Evolutionary conservation across 1,140 invertebrate genomes (phyloP).

Genomic region (Conus ventricosus): DNA sequence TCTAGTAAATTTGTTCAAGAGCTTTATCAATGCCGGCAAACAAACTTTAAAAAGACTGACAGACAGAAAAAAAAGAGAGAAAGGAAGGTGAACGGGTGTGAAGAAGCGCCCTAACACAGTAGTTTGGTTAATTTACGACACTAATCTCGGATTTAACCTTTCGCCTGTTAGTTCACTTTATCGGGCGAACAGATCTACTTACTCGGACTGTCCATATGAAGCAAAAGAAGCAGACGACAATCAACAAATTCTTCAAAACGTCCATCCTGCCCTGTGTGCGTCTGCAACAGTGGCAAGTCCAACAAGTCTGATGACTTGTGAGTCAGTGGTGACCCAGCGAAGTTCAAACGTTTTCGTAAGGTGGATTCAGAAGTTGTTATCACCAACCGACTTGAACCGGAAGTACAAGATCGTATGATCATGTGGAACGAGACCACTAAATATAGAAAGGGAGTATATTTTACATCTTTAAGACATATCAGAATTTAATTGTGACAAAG

Average conservation of each 20-base stretch:
- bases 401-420: not conserved
- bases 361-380: not conserved
- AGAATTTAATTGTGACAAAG: too few species aligned
- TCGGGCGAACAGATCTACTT: not conserved
- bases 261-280: not conserved
- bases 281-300: not conserved
- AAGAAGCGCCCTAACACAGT: too few species aligned
- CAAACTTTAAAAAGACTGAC: too few species aligned
- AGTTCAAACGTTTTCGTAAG: not conserved
- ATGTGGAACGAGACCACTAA: not conserved
- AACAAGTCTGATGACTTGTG: conserved; percentile 17
- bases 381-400: conserved; percentile 20
- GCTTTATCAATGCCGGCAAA: too few species aligned
- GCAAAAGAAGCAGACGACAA: not conserved
- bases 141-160: too few species aligned
- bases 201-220: not conserved
- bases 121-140: too few species aligned
- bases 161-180: too few species aligned
- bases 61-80: too few species aligned
- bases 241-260: not conserved
- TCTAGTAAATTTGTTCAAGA: too few species aligned
- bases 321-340: not conserved
- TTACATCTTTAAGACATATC: too few species aligned
- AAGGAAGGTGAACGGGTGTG: too few species aligned
- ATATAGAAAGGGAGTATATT: not conserved